A percentile compares a stretch with the other conserved stretches of the same genome.
These are phyloP conservation scores for Apeltes quadracus DNA, from an alignment of 2,113 vertebrate genomes.

Conservation along the genomic window DNA sequence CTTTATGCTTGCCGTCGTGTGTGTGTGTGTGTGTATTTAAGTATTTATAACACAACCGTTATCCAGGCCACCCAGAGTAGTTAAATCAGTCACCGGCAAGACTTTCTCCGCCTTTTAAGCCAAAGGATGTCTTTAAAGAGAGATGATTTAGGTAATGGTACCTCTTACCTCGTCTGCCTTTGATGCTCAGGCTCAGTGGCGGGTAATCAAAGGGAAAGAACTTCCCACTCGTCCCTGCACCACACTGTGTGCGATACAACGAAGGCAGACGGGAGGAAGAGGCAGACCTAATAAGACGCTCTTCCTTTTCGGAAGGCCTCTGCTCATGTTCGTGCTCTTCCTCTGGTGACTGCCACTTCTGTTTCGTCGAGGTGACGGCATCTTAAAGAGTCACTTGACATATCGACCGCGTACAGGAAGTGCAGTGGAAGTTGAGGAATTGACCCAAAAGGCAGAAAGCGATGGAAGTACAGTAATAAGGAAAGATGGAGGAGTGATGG, in stretches of 20 bases:
- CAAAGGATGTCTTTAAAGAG: constrained; percentile 50
- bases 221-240: constrained; percentile 56
- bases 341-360: constrained; percentile 5
- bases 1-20: constrained; percentile 47
- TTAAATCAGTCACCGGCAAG: constrained; percentile 40
- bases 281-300: constrained; percentile 55
- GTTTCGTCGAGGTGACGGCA: constrained; percentile 35
- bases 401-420: not conserved
- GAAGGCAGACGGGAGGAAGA: constrained; percentile 56
- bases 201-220: constrained; percentile 69
- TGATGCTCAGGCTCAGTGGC: constrained; percentile 58
- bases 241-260: constrained; percentile 58
- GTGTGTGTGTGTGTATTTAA: constrained; percentile 17
- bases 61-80: constrained; percentile 19
- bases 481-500: constrained; percentile 31
- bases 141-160: constrained; percentile 60
- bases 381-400: constrained; percentile 10
- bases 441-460: constrained; percentile 9
- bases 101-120: constrained; percentile 47
- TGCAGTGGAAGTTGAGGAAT: constrained; percentile 9
- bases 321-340: constrained; percentile 25
- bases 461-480: constrained; percentile 37
- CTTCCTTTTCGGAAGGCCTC: constrained; percentile 38
- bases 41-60: constrained; percentile 26
- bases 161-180: constrained; percentile 61